Conservation (phyloP, 2,888 invertebrate species). For the Escarpia spicata region DNA sequence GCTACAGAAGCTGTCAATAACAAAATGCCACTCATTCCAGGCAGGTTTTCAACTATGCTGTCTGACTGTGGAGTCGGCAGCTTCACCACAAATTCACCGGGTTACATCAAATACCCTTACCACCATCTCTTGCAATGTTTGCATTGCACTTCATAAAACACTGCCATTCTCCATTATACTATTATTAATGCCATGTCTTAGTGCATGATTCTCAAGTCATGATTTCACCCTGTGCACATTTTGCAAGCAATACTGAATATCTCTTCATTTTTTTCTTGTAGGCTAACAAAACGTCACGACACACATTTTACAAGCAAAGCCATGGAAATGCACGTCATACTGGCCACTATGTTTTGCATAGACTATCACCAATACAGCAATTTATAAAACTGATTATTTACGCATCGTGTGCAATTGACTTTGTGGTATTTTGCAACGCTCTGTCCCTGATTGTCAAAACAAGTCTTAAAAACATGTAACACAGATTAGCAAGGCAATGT, state of each 20-base stretch:
- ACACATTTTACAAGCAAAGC: background rate
- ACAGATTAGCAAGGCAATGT: background rate
- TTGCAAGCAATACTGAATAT: background rate
- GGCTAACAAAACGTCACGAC: background rate
- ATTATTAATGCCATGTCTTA: background rate
- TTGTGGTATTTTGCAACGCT: background rate
- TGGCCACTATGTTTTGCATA: background rate
- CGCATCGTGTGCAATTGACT: background rate
- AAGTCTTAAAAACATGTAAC: background rate
- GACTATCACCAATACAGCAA: background rate
- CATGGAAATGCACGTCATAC: background rate
- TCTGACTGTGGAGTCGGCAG: background rate
- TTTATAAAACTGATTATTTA: background rate
- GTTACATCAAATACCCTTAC: background rate
- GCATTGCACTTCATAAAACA: background rate
- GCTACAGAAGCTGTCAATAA: background rate
- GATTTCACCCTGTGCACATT: background rate
- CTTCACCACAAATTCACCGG: background rate
- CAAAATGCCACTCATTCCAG: background rate
- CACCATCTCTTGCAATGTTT: background rate
- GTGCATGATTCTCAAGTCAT: background rate
- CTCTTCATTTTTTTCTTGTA: background rate
- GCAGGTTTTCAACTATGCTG: background rate
- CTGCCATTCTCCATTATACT: background rate
- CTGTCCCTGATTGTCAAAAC: background rate